Evolutionary conservation across 2,113 vertebrate genomes (phyloP).

Genomic region (Hystrix brachyura): DNA sequence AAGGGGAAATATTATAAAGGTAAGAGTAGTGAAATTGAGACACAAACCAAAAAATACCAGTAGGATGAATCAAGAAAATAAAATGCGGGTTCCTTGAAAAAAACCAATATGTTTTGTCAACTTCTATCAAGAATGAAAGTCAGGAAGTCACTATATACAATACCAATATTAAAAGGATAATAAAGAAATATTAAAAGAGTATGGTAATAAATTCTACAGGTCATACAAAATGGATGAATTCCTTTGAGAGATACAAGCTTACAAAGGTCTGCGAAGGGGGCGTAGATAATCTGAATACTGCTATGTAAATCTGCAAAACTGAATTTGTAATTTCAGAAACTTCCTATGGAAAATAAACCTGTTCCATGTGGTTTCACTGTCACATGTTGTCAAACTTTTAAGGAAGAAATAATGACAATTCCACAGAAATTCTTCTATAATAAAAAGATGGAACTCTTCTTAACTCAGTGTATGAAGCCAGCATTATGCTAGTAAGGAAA

Average conservation of each 20-base stretch:
- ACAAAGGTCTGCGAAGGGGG: background rate
- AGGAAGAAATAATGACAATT: constrained; percentile 36
- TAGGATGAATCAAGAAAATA: background rate
- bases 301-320: background rate
- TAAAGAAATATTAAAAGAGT: background rate
- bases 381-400: constrained; percentile 3
- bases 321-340: background rate
- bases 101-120: background rate
- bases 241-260: background rate
- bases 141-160: background rate
- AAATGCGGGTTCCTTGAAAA: background rate
- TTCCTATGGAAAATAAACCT: background rate
- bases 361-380: constrained; percentile 1
- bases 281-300: background rate
- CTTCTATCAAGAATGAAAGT: background rate
- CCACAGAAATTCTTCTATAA: background rate
- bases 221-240: background rate
- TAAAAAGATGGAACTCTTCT: background rate
- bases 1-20: background rate
- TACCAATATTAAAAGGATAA: background rate
- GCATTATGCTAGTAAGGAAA: constrained; percentile 10
- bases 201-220: background rate
- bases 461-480: constrained; percentile 38
- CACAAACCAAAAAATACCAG: background rate
- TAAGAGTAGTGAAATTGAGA: background rate